Evolutionary conservation across 2,797 vertebrate species (phyloP).

Genomic region (Hylomyscus alleni): DNA sequence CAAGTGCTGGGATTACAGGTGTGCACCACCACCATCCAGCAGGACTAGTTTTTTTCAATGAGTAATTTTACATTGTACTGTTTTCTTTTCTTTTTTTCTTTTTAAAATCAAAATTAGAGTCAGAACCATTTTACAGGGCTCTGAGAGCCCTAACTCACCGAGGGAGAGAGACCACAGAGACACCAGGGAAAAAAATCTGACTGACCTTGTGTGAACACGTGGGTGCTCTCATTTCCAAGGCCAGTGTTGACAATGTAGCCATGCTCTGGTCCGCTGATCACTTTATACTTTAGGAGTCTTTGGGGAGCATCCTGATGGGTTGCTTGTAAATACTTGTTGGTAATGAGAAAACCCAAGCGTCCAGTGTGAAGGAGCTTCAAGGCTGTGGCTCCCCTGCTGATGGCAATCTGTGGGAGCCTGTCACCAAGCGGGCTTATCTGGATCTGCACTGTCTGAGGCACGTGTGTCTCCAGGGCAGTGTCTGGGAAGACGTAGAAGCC

Average conservation of each 20-base stretch:
- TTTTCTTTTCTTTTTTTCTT: background rate
- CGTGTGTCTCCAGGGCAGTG: slow-evolving; percentile 91
- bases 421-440: slow-evolving; percentile 92
- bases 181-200: background rate
- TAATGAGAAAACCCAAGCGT: slow-evolving; percentile 93
- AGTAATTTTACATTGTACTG: background rate
- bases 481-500: slow-evolving; percentile 94
- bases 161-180: background rate
- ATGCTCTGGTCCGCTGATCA: slow-evolving; percentile 90
- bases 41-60: background rate
- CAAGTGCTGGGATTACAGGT: too few relatives aligned
- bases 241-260: slow-evolving; percentile 92
- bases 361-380: slow-evolving; percentile 91
- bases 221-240: slow-evolving; percentile 91
- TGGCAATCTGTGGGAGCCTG: slow-evolving; percentile 91
- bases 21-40: too few relatives aligned
- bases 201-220: slow-evolving; percentile 94
- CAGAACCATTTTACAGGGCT: background rate
- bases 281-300: slow-evolving; percentile 90
- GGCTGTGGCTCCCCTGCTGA: slow-evolving; percentile 92
- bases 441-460: slow-evolving; percentile 93
- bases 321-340: slow-evolving; percentile 92
- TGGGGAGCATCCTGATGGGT: slow-evolving; percentile 92
- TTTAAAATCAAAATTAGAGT: background rate
- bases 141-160: background rate